Conservation (phyloP, 2,113 vertebrate genomes). For the Vireo altiloquus region DNA sequence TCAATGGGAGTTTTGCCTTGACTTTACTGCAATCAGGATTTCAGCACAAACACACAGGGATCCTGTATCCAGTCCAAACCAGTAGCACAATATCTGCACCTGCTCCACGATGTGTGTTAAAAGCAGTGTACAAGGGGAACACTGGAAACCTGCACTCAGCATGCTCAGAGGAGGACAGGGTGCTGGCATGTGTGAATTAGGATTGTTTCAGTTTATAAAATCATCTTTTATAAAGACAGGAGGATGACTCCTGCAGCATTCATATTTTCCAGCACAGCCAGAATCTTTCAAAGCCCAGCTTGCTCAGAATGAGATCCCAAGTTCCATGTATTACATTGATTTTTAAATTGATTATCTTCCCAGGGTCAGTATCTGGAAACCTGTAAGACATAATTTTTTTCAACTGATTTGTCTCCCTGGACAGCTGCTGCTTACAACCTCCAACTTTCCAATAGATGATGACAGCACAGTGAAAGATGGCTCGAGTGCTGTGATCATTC, state of each 20-base stretch:
- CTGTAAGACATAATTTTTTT: conserved; percentile 53
- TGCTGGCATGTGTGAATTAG: background rate
- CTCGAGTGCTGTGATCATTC: conserved; percentile 16
- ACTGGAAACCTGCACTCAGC: background rate
- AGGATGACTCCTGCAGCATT: background rate
- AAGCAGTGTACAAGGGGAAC: background rate
- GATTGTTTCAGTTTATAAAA: background rate
- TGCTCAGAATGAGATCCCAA: conserved; percentile 40
- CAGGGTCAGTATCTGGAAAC: conserved; percentile 52
- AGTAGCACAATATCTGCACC: background rate
- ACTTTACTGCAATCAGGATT: background rate
- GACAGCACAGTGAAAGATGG: conserved; percentile 47
- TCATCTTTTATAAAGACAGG: background rate
- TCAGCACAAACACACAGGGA: background rate
- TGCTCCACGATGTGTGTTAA: background rate
- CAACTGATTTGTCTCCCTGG: conserved; percentile 55
- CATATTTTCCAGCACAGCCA: background rate
- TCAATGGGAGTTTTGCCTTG: background rate
- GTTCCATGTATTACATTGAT: conserved; percentile 54
- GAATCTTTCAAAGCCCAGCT: conserved; percentile 4
- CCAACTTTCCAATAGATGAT: conserved; percentile 38
- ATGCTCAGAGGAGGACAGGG: background rate
- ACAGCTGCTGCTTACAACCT: conserved; percentile 53
- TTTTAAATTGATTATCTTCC: conserved; percentile 61
- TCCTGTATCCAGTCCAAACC: background rate